Evolutionary conservation across 2,888 invertebrate genomes (phyloP).

Genomic region (Drymonia ruficornis): DNA sequence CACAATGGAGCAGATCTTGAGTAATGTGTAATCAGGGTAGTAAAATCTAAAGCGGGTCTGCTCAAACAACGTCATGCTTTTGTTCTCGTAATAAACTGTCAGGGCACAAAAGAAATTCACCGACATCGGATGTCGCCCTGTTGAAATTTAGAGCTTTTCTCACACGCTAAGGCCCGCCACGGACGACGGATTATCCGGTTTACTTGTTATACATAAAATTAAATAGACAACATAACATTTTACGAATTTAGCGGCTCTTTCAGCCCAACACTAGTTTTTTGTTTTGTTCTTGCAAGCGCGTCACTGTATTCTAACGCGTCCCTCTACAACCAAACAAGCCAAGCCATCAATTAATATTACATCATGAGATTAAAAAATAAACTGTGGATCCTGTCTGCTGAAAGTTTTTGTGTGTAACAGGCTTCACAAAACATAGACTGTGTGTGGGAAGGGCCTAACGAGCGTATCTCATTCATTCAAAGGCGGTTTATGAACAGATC

Average conservation of each 20-base stretch:
- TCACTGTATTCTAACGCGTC: no score
- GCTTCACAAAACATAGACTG: neutral
- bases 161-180: slow-evolving; percentile 37
- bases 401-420: neutral
- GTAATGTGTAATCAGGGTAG: slow-evolving; percentile 71
- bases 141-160: slow-evolving; percentile 62
- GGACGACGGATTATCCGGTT: neutral
- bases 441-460: slow-evolving; percentile 23
- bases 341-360: no score
- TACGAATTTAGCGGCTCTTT: no score
- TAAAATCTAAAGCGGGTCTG: slow-evolving; percentile 72
- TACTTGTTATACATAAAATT: no score
- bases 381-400: neutral
- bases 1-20: slow-evolving; percentile 68
- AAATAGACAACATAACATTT: no score
- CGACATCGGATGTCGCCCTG: slow-evolving; percentile 65
- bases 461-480: slow-evolving; percentile 53
- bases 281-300: no score
- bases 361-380: neutral
- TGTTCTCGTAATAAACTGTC: slow-evolving; percentile 79
- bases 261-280: no score
- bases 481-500: slow-evolving; percentile 56
- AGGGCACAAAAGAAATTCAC: slow-evolving; percentile 74
- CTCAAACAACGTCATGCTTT: slow-evolving; percentile 70
- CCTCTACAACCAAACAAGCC: no score